Evolutionary conservation across 2,888 invertebrate genomes (phyloP), one percentile per base, ranked within the genome.

Genomic region (Diarsia mendica): DNA sequence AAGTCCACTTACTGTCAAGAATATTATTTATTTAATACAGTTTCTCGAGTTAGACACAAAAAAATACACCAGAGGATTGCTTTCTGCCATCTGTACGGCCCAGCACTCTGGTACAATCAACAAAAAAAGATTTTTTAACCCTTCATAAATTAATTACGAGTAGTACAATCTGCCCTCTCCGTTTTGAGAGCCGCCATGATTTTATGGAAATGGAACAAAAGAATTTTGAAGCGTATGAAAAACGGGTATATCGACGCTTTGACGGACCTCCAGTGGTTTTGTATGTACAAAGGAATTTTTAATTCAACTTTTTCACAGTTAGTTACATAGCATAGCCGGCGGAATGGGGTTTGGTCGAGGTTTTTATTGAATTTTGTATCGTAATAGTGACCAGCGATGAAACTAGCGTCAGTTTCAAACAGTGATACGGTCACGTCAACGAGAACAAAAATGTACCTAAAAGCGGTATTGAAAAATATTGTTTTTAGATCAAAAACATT

Each of bases 221-320:
- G 82, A 75, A 70, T 49, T 64, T 77, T 63, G 63, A 65, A 69
- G 53, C 68, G 53, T 71, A 83, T 80, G 61, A 73, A 85, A 80
- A 87, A 66, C 64, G 58, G 58, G 67, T 76, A 74, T 75, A 78
- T 80, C 64, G 74, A 66, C 46, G 72, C 75, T 86, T 87, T 86
- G 84, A 81, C 72, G 67, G 64, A 67, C 63, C 55, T 51, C 58
- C 48, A 69, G 63, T 77, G 75, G 76, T 77, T 72, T 69, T 33
- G 70, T 78, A 77, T 33, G 70, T 78, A 77, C 84, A 87, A 84
- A 86, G 74, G 88, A 75, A 44, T 84, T 86, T 85, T 86, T 79
- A 81, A 87, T 86, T 87, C 76, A 67, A 84, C 75, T 76, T 84
- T 87, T 85, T 87, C 53, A 86, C 84, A 76, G 87, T 83, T 76